A percentile compares a stretch with the other conserved stretches of the same genome.
phyloP scores from a whole-genome alignment of 2,888 invertebrate species.

The Colostygia pectinataria region DNA sequence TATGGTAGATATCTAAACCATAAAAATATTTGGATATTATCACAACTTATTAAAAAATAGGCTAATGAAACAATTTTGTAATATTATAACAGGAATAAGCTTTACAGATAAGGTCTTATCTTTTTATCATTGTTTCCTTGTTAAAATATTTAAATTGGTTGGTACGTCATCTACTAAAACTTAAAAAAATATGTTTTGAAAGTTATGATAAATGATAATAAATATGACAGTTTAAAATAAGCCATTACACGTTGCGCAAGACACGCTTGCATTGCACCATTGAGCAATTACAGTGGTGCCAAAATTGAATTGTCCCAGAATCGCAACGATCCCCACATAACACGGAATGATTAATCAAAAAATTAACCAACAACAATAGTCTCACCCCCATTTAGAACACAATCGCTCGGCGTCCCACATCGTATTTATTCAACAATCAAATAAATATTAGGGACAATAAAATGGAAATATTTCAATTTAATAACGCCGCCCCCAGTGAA shows the following conservation, averaged over 20 bases:
- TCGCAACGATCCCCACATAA: constrained; percentile 61
- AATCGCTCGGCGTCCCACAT: constrained; percentile 78
- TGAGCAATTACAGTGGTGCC: constrained; percentile 37
- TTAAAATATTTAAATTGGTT: background rate
- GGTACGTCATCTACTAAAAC: background rate
- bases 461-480: constrained; percentile 82
- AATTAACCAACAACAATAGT: constrained; percentile 79
- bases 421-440: constrained; percentile 82
- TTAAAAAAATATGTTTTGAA: too few relatives aligned
- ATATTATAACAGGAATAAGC: background rate
- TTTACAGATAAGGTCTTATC: constrained; percentile 3
- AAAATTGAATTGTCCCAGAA: constrained; percentile 65
- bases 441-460: constrained; percentile 82
- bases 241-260: constrained; percentile 24
- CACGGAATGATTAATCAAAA: constrained; percentile 80
- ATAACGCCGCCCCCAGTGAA: constrained; percentile 71
- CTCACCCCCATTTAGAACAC: constrained; percentile 73
- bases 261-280: constrained; percentile 31
- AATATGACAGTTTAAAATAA: constrained; percentile 22
- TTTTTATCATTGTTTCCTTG: background rate
- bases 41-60: too few relatives aligned
- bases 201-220: background rate
- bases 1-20: background rate
- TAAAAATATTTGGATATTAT: too few relatives aligned
- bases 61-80: too few relatives aligned